Evolutionary conservation across 2,797 vertebrate species (phyloP), one percentile per base, ranked within the genome.

Genomic region (Ispidina picta): DNA sequence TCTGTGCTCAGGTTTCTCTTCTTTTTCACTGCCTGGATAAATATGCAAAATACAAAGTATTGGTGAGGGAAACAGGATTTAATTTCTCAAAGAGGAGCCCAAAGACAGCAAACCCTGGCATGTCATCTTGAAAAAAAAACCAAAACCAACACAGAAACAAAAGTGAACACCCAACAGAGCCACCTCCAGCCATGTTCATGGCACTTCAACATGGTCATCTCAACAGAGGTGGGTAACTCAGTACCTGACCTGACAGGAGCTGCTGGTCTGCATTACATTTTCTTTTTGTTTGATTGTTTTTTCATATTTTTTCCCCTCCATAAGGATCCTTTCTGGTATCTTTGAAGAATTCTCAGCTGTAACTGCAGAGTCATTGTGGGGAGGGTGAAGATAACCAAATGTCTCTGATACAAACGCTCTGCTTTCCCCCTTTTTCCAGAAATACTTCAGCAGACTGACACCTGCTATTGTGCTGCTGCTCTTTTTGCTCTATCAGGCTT

Each of bases 381-480:
- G 84, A 78, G 88, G 71, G 37, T 39, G 33, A 49, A 43, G 29
- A 71, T 51, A 78, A 93, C 78, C 44, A 80, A 48, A 46, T 0
- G 4, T 59, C 73, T 87, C 59, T 31, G 26, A 72, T 21, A 20
- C 0, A n/a, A 90, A 86, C 15, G 4, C 62, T 31, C 60, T 39
- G 81, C 51, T 79, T 58, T 54, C 74, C 69, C 82, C 70, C 44
- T 46, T 83, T 66, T 72, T 55, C 86, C 88, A 92, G 86, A 78
- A 89, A 92, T 84, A 85, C 78, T n/a, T 29, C 2, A 20, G 6
- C 64, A 86, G 89, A 80, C 85, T 92, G 93, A 94, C 93, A 93
- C 81, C 91, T 46, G 83, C 92, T 78, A 79, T 96, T 95, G 94
- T 94, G 88, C 88, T 74, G 81, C 18, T 55, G 79, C 71, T 83